Evolutionary conservation across 2,797 vertebrate species (phyloP).

Genomic region (Nothura maculosa): DNA sequence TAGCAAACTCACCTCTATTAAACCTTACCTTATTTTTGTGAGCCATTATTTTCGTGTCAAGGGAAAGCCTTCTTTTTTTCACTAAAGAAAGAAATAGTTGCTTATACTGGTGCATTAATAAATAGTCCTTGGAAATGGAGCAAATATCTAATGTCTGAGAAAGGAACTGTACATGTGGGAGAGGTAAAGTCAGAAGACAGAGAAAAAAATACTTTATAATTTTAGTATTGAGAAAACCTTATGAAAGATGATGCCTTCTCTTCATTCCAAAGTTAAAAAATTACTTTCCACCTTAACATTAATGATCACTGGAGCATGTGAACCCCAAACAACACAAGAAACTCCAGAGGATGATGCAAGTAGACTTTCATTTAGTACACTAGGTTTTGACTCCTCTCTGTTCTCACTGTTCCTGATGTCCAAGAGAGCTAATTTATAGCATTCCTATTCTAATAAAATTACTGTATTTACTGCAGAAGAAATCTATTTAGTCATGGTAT

Average conservation of each 20-base stretch:
- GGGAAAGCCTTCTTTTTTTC: neutral
- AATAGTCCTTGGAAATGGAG: neutral
- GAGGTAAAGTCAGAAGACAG: neutral
- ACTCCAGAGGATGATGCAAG: neutral
- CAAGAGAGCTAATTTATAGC: neutral
- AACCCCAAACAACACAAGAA: neutral
- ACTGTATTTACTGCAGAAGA: neutral
- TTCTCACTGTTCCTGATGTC: neutral
- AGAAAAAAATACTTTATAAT: neutral
- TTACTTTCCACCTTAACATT: neutral
- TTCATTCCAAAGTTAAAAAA: neutral
- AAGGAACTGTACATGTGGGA: neutral
- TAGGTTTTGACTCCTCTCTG: neutral
- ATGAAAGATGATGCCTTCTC: neutral
- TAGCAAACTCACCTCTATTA: neutral
- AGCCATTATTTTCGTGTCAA: neutral
- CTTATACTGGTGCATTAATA: neutral
- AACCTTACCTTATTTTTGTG: neutral
- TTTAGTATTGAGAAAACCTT: neutral
- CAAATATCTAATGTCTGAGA: neutral
- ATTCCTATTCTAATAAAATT: neutral
- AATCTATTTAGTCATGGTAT: neutral
- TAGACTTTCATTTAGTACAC: neutral
- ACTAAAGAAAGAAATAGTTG: rapidly evolving
- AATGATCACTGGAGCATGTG: neutral